Evolutionary conservation across 2,797 vertebrate species (phyloP).

Genomic region (Hoplostethus atlanticus): DNA sequence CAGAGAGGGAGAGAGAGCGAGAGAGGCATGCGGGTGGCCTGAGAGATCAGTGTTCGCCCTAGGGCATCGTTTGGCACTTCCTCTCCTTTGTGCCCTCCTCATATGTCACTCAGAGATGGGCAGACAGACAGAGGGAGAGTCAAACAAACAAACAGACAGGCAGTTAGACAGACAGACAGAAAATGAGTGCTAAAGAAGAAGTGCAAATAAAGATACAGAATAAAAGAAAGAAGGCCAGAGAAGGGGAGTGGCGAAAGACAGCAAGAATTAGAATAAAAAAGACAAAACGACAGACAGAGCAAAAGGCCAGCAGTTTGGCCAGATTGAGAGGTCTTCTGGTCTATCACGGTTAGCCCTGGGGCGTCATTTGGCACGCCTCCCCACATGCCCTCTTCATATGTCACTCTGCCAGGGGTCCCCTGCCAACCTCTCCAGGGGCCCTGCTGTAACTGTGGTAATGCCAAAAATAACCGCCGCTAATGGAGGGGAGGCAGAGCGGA

Average conservation of each 20-base stretch:
- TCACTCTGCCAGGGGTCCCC: conserved; percentile 77
- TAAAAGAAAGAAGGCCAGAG: neutral
- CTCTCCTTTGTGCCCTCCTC: conserved; percentile 71
- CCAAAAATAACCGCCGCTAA: conserved; percentile 80
- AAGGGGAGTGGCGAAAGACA: conserved; percentile 9
- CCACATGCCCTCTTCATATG: conserved; percentile 70
- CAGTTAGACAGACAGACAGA: conserved; percentile 60
- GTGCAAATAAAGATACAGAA: neutral
- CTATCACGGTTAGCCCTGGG: conserved; percentile 61
- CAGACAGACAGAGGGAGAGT: conserved; percentile 45
- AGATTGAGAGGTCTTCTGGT: conserved; percentile 46
- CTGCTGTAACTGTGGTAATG: conserved; percentile 68
- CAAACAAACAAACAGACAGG: conserved; percentile 42
- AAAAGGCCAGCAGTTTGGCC: conserved; percentile 56
- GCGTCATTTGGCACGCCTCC: conserved; percentile 64
- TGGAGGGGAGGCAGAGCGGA: conserved; percentile 70
- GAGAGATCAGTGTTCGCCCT: conserved; percentile 70
- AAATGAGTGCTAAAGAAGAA: conserved; percentile 48
- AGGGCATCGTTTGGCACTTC: conserved; percentile 71
- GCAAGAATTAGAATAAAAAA: neutral
- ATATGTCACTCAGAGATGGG: conserved; percentile 66
- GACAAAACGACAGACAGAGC: conserved; percentile 1
- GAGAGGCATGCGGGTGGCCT: conserved; percentile 54
- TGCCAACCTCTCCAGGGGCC: conserved; percentile 65
- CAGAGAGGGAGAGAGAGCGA: conserved; percentile 39